These are phyloP conservation scores for Calycopis cecrops DNA, from an alignment of 1,140 invertebrate genomes.

Conservation along the genomic window DNA sequence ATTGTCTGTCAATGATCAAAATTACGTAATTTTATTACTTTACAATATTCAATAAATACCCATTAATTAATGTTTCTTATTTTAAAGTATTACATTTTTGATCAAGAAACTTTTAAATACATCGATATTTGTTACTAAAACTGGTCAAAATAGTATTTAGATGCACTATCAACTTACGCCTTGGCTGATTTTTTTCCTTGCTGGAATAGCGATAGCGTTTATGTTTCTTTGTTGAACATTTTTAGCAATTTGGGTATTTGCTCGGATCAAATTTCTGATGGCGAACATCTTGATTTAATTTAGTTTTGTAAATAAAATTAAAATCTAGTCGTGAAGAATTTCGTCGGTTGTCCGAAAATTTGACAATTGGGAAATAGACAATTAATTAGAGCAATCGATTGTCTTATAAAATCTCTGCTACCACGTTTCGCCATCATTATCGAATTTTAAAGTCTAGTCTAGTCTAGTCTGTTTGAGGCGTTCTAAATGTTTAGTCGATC, in stretches of 20 bases:
- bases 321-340: slow-evolving; percentile 9
- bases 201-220: slow-evolving; percentile 44
- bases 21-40: slow-evolving; percentile 6
- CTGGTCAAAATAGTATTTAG: background rate
- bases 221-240: slow-evolving; percentile 57
- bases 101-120: too few species aligned
- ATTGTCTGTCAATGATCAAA: background rate
- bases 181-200: slow-evolving; percentile 48
- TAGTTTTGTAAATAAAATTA: background rate
- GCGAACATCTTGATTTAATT: slow-evolving; percentile 48
- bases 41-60: background rate
- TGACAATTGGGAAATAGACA: slow-evolving; percentile 10
- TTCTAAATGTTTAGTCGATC: too few species aligned
- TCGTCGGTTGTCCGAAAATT: slow-evolving; percentile 1
- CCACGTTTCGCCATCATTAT: too few species aligned
- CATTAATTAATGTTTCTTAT: background rate
- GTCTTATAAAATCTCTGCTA: too few species aligned
- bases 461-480: background rate
- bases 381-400: background rate
- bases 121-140: too few species aligned
- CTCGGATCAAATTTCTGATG: slow-evolving; percentile 44
- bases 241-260: slow-evolving; percentile 39
- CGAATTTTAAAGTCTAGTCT: too few species aligned
- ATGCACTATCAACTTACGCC: slow-evolving; percentile 44
- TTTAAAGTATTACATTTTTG: too few species aligned